Evolutionary conservation across 2,797 vertebrate genomes (phyloP).

Genomic region (Gymnothorax javanicus): DNA sequence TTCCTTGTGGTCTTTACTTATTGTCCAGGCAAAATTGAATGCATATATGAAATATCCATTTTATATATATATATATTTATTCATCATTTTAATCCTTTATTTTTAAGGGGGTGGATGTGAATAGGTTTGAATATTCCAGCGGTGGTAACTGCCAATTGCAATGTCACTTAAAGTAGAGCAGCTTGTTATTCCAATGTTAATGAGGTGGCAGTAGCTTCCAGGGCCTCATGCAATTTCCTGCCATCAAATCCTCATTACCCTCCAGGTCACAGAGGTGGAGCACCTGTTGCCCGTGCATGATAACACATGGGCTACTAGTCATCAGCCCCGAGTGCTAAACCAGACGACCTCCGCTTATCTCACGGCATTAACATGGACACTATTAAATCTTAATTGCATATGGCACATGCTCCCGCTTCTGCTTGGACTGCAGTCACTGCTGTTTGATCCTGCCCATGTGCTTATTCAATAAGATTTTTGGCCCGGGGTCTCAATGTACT

Average conservation of each 20-base stretch:
- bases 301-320: constrained; percentile 13
- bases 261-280: constrained; percentile 16
- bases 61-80: constrained; percentile 7
- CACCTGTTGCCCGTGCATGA: constrained; percentile 3
- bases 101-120: constrained; percentile 10
- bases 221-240: constrained; percentile 22
- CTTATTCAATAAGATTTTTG: constrained; percentile 11
- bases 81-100: constrained; percentile 15
- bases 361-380: background rate
- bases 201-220: constrained; percentile 9
- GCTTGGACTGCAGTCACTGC: background rate
- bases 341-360: constrained; percentile 3
- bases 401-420: background rate
- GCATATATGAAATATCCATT: background rate
- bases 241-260: constrained; percentile 34
- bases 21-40: background rate
- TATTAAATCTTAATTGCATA: constrained; percentile 19
- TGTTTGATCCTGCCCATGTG: background rate
- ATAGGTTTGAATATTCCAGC: constrained; percentile 2
- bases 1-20: background rate
- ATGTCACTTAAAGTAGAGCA: constrained; percentile 13
- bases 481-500: background rate
- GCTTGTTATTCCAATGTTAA: constrained; percentile 35
- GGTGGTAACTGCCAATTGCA: background rate
- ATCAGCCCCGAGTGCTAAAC: background rate